A percentile compares a stretch with the other conserved stretches of the same genome.
These are phyloP conservation scores for Harpagoxenus sublaevis DNA, from an alignment of 2,888 invertebrate species.

Conservation along the genomic window DNA sequence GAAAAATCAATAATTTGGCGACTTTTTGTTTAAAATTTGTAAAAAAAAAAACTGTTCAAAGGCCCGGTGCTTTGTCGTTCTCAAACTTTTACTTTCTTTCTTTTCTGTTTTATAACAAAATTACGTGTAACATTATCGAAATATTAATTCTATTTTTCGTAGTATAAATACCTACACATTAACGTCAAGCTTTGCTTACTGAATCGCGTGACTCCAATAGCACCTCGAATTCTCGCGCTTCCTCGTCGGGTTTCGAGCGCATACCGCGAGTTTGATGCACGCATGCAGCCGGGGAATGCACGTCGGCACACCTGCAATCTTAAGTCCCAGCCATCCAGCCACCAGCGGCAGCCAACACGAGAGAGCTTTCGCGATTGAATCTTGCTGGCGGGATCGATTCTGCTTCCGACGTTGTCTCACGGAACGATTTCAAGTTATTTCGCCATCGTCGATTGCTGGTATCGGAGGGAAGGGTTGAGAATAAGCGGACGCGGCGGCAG, in stretches of 20 bases:
- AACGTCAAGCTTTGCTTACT: not conserved
- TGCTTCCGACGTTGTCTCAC: constrained; percentile 67
- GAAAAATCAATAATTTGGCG: not conserved
- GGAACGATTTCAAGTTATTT: constrained; percentile 74
- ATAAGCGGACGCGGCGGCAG: constrained; percentile 30
- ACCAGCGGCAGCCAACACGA: constrained; percentile 56
- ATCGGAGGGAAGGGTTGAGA: constrained; percentile 39
- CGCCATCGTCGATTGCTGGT: constrained; percentile 71
- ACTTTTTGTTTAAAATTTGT: not conserved
- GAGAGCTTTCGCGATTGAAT: constrained; percentile 72
- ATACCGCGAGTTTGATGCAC: constrained; percentile 43
- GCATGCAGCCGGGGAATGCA: constrained; percentile 36
- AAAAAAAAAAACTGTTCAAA: no score
- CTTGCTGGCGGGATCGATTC: constrained; percentile 71
- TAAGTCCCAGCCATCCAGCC: constrained; percentile 47
- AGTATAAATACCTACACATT: not conserved
- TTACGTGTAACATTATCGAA: not conserved
- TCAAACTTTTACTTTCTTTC: not conserved
- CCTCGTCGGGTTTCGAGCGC: constrained; percentile 3
- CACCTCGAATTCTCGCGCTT: constrained; percentile 18
- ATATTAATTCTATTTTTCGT: not conserved
- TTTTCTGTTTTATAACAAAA: not conserved
- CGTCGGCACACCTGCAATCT: constrained; percentile 32
- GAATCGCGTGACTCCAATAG: constrained; percentile 7
- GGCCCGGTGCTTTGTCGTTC: not conserved